A percentile compares a stretch with the other conserved stretches of the same genome.
These are phyloP conservation scores for Pelagia noctiluca DNA, from an alignment of 30 jellyfish, hydroid and myxozoan genomes.

Conservation along the genomic window DNA sequence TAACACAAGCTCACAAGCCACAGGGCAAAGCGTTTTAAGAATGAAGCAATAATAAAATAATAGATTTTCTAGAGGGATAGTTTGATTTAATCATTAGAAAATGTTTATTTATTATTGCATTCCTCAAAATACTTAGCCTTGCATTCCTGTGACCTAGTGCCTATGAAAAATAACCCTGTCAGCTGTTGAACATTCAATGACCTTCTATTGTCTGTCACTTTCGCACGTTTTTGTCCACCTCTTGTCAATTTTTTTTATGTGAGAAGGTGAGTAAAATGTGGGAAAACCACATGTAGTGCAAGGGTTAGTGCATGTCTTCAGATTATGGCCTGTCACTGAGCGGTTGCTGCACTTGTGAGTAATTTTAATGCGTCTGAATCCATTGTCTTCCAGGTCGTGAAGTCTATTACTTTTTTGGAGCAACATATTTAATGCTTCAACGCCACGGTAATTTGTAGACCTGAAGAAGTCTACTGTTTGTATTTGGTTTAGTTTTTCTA, in stretches of 20 bases:
- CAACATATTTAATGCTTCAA: conserved; percentile 9
- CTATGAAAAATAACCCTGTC: too few species aligned
- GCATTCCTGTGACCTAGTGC: too few species aligned
- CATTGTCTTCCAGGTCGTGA: conserved; percentile 9
- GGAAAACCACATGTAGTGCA: not conserved
- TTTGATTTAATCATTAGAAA: too few species aligned
- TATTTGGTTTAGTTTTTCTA: conserved; percentile 7
- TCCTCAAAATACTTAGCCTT: too few species aligned
- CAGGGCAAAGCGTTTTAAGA: too few species aligned
- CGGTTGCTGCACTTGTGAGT: conserved; percentile 30
- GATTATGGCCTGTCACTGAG: conserved; percentile 24
- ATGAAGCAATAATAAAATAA: too few species aligned
- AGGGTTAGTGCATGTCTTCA: conserved; percentile 29
- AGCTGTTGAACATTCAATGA: too few species aligned
- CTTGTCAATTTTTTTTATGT: conserved; percentile 2
- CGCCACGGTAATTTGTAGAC: not conserved
- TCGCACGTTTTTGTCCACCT: not conserved
- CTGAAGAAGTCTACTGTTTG: conserved; percentile 1
- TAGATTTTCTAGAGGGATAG: too few species aligned
- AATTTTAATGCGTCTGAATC: conserved; percentile 23
- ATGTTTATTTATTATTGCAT: too few species aligned
- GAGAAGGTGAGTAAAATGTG: conserved; percentile 18
- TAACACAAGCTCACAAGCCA: too few species aligned
- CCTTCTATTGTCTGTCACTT: too few species aligned
- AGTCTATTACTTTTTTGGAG: conserved; percentile 24